Percentiles rank a stretch among this genome's conserved stretches.
phyloP scores from a whole-genome alignment of 2,797 vertebrate genomes.

The Hozukius guyotensis region DNA sequence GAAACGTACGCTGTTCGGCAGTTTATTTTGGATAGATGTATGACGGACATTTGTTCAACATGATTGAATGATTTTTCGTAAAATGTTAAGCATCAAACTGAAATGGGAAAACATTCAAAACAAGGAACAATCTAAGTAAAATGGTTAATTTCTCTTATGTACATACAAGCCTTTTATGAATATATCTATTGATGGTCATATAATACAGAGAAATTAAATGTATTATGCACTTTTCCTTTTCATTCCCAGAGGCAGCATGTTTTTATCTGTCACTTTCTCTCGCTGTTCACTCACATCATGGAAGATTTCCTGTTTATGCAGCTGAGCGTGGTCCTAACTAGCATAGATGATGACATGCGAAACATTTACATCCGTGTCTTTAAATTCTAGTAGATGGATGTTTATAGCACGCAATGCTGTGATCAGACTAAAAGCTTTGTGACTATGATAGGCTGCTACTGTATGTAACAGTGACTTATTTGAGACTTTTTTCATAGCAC shows the following conservation, averaged over 20 bases:
- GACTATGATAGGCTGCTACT: not conserved
- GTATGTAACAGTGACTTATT: not conserved
- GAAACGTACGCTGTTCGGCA: not conserved
- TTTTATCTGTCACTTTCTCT: constrained; percentile 27
- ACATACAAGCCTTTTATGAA: not conserved
- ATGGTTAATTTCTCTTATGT: not conserved
- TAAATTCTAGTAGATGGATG: not conserved
- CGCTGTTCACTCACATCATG: constrained; percentile 11
- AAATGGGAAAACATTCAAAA: not conserved
- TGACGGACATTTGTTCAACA: not conserved
- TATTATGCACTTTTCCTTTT: not conserved
- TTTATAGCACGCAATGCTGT: not conserved
- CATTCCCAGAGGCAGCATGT: not conserved
- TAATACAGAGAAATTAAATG: constrained; percentile 3
- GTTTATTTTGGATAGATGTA: not conserved
- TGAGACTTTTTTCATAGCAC: not conserved
- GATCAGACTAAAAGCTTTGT: not conserved
- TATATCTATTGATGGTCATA: not conserved
- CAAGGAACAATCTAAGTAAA: not conserved
- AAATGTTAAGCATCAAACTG: not conserved
- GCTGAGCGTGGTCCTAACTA: not conserved
- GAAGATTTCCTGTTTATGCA: not conserved
- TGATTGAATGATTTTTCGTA: not conserved
- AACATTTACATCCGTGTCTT: constrained; percentile 11
- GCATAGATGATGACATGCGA: not conserved